Conservation (phyloP, 2,888 invertebrate genomes). For the Megaustenia siamemsis region DNA sequence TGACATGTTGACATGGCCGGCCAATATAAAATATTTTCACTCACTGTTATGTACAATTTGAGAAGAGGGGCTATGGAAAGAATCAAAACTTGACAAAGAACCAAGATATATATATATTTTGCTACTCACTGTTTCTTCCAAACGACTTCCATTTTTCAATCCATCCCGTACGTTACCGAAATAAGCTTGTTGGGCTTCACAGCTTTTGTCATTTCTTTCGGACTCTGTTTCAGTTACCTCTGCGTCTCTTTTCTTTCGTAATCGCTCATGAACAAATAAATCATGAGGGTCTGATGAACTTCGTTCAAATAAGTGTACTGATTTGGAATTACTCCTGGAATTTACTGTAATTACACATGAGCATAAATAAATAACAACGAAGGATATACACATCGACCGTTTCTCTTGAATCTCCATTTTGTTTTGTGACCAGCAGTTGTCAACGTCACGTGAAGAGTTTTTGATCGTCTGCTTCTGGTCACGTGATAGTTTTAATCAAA, state of each 20-base stretch:
- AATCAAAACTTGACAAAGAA: too few relatives aligned
- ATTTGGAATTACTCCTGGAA: not conserved
- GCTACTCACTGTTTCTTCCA: constrained; percentile 50
- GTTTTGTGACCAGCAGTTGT: constrained; percentile 10
- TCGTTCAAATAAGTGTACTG: not conserved
- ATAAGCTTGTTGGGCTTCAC: constrained; percentile 26
- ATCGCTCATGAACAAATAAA: not conserved
- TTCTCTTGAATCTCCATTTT: constrained; percentile 27
- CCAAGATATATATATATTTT: not conserved
- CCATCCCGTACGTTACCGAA: constrained; percentile 2
- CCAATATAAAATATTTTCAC: too few relatives aligned
- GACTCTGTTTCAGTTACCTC: constrained; percentile 37
- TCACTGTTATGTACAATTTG: too few relatives aligned
- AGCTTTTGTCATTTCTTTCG: constrained; percentile 12
- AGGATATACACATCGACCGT: not conserved
- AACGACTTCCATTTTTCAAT: constrained; percentile 33
- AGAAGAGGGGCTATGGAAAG: too few relatives aligned
- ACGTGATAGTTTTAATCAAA: not conserved
- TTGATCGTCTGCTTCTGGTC: constrained; percentile 7
- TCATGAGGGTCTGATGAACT: not conserved
- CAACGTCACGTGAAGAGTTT: constrained; percentile 47
- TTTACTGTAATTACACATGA: not conserved
- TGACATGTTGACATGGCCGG: too few relatives aligned
- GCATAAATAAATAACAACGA: constrained; percentile 1
- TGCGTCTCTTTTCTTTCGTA: constrained; percentile 1